A percentile compares a stretch with the other conserved stretches of the same genome.
phyloP scores from a whole-genome alignment of 2,888 invertebrate species.

The Belgica antarctica region DNA sequence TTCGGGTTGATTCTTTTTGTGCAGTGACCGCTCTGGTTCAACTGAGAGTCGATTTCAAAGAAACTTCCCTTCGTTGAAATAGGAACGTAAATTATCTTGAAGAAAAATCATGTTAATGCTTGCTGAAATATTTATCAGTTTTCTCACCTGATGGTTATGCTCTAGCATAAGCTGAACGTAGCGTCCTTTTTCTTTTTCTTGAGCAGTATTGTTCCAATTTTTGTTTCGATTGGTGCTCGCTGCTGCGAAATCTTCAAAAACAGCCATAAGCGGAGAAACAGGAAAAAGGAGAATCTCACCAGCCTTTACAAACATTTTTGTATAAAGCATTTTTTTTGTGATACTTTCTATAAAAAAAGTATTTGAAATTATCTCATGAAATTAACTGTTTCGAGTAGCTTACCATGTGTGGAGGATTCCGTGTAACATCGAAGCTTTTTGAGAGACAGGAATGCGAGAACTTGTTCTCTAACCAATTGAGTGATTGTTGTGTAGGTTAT shows the following conservation, averaged over 20 bases:
- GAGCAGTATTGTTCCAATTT: slow-evolving; percentile 47
- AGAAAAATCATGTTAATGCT: slow-evolving; percentile 43
- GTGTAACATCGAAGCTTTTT: slow-evolving; percentile 55
- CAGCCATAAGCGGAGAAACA: no score
- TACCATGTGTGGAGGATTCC: slow-evolving; percentile 50
- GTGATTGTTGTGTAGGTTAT: slow-evolving; percentile 64
- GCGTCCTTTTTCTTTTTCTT: slow-evolving; percentile 57
- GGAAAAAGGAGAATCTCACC: slow-evolving; percentile 70
- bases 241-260: slow-evolving; percentile 66
- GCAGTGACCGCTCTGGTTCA: slow-evolving; percentile 34
- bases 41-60: slow-evolving; percentile 63
- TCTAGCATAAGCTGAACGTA: slow-evolving; percentile 74
- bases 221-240: slow-evolving; percentile 39
- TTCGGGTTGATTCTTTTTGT: slow-evolving; percentile 53
- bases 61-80: slow-evolving; percentile 73
- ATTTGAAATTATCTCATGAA: no score
- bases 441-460: slow-evolving; percentile 57
- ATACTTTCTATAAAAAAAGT: slow-evolving; percentile 8
- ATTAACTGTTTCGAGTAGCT: neutral
- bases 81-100: slow-evolving; percentile 69
- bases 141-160: slow-evolving; percentile 64
- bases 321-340: slow-evolving; percentile 57
- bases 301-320: slow-evolving; percentile 68
- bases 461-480: slow-evolving; percentile 66
- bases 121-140: slow-evolving; percentile 22